These are phyloP conservation scores for Eretmocerus hayati DNA, from an alignment of 2,888 invertebrate species.

Conservation along the genomic window DNA sequence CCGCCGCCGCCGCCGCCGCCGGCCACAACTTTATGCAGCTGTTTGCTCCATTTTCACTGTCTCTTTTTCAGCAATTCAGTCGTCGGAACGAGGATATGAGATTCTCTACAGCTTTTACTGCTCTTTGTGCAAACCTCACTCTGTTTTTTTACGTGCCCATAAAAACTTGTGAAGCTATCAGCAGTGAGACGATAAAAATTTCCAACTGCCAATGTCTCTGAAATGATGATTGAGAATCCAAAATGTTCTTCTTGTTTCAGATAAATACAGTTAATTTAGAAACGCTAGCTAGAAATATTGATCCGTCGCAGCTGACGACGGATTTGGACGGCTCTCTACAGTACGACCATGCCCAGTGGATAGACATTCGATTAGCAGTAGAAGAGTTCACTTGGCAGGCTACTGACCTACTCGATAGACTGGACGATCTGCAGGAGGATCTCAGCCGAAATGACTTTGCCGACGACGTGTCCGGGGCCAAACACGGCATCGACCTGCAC, in stretches of 20 bases:
- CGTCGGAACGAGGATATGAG: too few relatives aligned
- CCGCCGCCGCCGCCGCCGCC: too few relatives aligned
- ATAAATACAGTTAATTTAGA: slow-evolving; percentile 95
- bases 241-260: slow-evolving; percentile 52
- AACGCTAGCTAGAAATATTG: slow-evolving; percentile 86
- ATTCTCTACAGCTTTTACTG: too few relatives aligned
- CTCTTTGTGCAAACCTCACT: too few relatives aligned
- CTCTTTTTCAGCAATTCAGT: too few relatives aligned
- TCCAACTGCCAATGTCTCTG: too few relatives aligned
- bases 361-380: slow-evolving; percentile 86
- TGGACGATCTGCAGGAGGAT: slow-evolving; percentile 90
- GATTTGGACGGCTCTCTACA: slow-evolving; percentile 90
- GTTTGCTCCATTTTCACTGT: too few relatives aligned
- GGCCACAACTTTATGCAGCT: too few relatives aligned
- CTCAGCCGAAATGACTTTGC: slow-evolving; percentile 89
- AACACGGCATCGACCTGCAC: slow-evolving; percentile 87
- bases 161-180: too few relatives aligned
- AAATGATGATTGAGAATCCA: too few relatives aligned
- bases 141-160: too few relatives aligned
- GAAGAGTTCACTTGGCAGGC: slow-evolving; percentile 97
- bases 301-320: slow-evolving; percentile 82
- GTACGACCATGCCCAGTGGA: slow-evolving; percentile 97
- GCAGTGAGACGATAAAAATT: too few relatives aligned
- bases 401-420: slow-evolving; percentile 81
- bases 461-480: slow-evolving; percentile 87